Evolutionary conservation across 2,888 invertebrate genomes (phyloP).

Genomic region (Pseudococcus longispinus): DNA sequence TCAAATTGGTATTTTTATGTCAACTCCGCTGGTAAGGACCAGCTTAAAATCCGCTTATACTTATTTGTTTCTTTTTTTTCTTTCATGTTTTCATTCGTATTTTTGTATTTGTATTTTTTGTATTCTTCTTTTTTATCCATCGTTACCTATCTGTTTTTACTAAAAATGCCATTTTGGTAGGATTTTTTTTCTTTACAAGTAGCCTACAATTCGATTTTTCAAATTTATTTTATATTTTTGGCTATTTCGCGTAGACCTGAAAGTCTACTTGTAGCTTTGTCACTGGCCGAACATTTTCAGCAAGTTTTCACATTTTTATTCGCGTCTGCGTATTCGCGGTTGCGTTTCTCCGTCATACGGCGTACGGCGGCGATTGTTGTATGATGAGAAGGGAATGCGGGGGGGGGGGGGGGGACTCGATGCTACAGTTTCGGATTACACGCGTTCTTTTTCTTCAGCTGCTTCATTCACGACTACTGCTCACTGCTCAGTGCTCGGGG

Average conservation of each 20-base stretch:
- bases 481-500: no score
- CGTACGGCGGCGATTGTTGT: no score
- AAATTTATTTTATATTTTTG: background rate
- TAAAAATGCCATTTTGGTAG: background rate
- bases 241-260: background rate
- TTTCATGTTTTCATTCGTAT: background rate
- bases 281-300: background rate
- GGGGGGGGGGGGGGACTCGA: no score
- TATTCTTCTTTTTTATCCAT: background rate
- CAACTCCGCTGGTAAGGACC: slow-evolving; percentile 89
- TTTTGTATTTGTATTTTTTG: background rate
- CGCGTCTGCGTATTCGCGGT: no score
- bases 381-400: no score
- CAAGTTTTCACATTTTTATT: background rate
- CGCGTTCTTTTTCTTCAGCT: no score
- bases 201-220: background rate
- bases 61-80: background rate
- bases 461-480: no score
- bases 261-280: background rate
- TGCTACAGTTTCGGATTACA: no score
- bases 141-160: background rate
- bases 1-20: slow-evolving; percentile 95
- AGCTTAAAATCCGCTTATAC: slow-evolving; percentile 43
- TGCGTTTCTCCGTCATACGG: background rate
- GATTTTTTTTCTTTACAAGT: background rate